Evolutionary conservation across 2,888 invertebrate genomes (phyloP).

Genomic region (Nowickia ferox): DNA sequence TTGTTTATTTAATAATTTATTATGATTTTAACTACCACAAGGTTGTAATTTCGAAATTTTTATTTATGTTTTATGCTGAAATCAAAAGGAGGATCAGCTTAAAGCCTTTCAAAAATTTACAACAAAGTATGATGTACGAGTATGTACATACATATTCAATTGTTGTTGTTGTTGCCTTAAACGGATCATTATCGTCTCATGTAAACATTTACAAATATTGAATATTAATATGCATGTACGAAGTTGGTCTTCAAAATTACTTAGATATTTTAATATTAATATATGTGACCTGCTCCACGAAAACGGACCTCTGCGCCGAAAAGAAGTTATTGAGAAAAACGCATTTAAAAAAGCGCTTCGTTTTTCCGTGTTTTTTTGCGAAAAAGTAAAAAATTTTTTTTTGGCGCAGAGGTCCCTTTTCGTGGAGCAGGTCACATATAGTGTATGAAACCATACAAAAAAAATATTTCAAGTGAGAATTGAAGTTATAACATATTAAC

Average conservation of each 20-base stretch:
- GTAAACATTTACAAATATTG: conserved; percentile 12
- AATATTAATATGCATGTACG: conserved; percentile 5
- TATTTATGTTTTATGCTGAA: conserved; percentile 50
- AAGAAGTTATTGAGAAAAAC: too few relatives aligned
- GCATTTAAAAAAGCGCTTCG: too few relatives aligned
- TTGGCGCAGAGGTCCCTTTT: too few relatives aligned
- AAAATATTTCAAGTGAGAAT: too few relatives aligned
- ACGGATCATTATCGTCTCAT: conserved; percentile 18
- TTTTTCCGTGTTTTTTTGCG: too few relatives aligned
- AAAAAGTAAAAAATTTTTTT: too few relatives aligned
- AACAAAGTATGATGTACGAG: conserved; percentile 19
- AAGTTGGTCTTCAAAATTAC: conserved; percentile 1
- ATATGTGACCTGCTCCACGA: too few relatives aligned
- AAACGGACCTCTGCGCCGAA: too few relatives aligned
- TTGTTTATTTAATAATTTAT: conserved; percentile 52
- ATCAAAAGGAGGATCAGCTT: conserved; percentile 20
- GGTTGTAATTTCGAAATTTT: conserved; percentile 60
- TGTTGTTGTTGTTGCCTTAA: background rate
- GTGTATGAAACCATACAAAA: too few relatives aligned
- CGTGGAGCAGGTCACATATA: too few relatives aligned
- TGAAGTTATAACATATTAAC: too few relatives aligned
- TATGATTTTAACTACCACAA: conserved; percentile 41
- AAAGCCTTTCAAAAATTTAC: conserved; percentile 49
- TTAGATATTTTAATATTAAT: background rate
- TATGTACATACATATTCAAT: background rate